Evolutionary conservation across 2,797 vertebrate species (phyloP), one percentile per base, ranked within the genome.

Genomic region (Microctenopoma stevenorrisi): DNA sequence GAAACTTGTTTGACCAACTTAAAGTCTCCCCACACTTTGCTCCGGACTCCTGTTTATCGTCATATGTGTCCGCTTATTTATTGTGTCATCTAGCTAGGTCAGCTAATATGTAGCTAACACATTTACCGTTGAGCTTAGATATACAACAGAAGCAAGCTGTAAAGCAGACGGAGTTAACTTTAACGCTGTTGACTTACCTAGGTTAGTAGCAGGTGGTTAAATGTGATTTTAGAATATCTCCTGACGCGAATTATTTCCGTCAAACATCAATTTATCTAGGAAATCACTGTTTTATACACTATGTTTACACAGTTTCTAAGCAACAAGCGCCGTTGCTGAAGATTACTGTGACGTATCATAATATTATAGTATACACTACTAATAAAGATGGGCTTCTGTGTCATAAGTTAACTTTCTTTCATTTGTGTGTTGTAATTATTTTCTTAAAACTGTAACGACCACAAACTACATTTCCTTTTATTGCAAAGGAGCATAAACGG

Each of bases 241-340:
- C 9, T 38, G 37, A 38, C 37, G 10, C 11, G 3, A 38, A 38
- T 38, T 38, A 38, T 1, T 12, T 38, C 37, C 7, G 9, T 35
- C 7, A 35, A 35, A 35, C 9, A 11, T 38, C 3, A 2, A 11
- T 38, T 38, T 38, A 12, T 38, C 12, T 38, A 1, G 11, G 37
- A 38, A 38, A 38, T 35, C 0, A 8, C 33, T 8, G 37, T 38
- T 38, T 38, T 38, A 7, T 38, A 38, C 37, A 3, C 37, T 3
- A 12, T 4, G 37, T 38, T 25, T 49, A 9, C 26, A 57, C 9
- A 5, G 25, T 42, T 83, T 62, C 82, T 63, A 56, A 53, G 75
- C 75, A 72, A 77, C 77, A 43, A 16, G 18, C 8, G 13, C 15
- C 3, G 15, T 38, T 38, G 11, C 37, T 42, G 14, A 42, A 42